Percentiles rank a stretch among this genome's conserved stretches.
Conservation (phyloP, 2,888 invertebrate genomes). For the Acleris emargana region DNA sequence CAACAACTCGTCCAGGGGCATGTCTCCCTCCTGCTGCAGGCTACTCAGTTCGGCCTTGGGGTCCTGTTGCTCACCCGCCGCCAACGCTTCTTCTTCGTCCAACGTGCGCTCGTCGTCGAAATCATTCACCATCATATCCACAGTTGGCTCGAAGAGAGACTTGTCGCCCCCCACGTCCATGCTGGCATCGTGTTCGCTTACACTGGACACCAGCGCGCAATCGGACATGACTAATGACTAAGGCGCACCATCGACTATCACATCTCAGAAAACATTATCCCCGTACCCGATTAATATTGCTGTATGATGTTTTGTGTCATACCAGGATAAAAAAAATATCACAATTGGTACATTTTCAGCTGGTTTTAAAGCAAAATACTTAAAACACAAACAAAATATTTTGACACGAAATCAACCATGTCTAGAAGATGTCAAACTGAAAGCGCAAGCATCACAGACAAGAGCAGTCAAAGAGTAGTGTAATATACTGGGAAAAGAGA, state of each 20-base stretch:
- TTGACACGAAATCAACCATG: slow-evolving; percentile 66
- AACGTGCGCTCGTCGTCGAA: slow-evolving; percentile 98
- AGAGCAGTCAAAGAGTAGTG: no score
- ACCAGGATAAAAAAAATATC: slow-evolving; percentile 51
- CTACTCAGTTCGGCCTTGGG: slow-evolving; percentile 94
- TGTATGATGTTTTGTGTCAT: slow-evolving; percentile 4
- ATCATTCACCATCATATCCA: slow-evolving; percentile 98
- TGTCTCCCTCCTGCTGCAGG: slow-evolving; percentile 96
- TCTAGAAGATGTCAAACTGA: slow-evolving; percentile 31
- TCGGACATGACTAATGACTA: slow-evolving; percentile 77
- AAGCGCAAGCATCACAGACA: no score
- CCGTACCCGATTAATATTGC: slow-evolving; percentile 48
- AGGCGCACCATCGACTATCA: slow-evolving; percentile 56
- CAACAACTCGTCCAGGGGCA: slow-evolving; percentile 96
- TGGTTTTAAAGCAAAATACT: slow-evolving; percentile 51
- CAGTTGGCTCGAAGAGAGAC: slow-evolving; percentile 93
- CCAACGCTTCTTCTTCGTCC: slow-evolving; percentile 98
- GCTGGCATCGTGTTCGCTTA: slow-evolving; percentile 81
- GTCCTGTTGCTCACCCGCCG: slow-evolving; percentile 92
- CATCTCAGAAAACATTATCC: slow-evolving; percentile 65
- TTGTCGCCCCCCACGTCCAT: slow-evolving; percentile 83
- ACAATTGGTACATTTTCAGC: slow-evolving; percentile 60
- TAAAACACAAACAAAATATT: slow-evolving; percentile 80
- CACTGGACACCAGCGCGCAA: slow-evolving; percentile 81
- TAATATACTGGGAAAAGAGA: no score